phyloP scores from a whole-genome alignment of 2,113 vertebrate species.

The Aegypius monachus region DNA sequence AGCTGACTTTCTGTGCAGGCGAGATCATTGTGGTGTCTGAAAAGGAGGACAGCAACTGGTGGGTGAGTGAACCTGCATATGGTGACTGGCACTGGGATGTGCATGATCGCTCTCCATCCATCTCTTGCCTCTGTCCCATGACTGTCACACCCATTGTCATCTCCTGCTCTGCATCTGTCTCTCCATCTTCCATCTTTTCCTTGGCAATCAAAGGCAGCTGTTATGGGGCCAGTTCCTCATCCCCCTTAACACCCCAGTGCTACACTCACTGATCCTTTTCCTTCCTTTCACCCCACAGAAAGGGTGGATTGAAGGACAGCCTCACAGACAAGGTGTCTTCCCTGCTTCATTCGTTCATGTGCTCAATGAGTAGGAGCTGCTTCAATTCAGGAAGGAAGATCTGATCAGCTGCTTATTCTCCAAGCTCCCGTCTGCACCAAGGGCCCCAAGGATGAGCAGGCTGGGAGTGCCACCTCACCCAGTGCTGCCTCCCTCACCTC shows the following conservation, averaged over 20 bases:
- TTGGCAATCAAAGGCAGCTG: background rate
- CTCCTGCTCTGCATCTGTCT: background rate
- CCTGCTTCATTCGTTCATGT: slow-evolving; percentile 69
- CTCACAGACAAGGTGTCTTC: slow-evolving; percentile 72
- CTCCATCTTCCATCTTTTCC: background rate
- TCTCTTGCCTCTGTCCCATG: background rate
- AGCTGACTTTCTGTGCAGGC: slow-evolving; percentile 70
- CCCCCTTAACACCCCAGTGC: background rate
- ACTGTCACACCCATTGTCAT: background rate
- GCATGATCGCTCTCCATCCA: background rate
- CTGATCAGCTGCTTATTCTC: background rate
- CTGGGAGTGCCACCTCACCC: background rate
- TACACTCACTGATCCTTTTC: background rate
- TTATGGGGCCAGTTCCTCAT: background rate
- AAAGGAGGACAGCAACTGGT: slow-evolving; percentile 74
- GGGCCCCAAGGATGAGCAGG: background rate
- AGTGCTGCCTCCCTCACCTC: background rate
- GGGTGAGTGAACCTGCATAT: slow-evolving; percentile 57
- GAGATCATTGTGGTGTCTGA: slow-evolving; percentile 69
- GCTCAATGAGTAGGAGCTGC: slow-evolving; percentile 43
- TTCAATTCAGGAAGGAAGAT: background rate
- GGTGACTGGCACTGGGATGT: rapidly evolving
- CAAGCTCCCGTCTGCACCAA: background rate
- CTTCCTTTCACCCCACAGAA: slow-evolving; percentile 47
- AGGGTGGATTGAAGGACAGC: slow-evolving; percentile 74